phyloP scores from a whole-genome alignment of 2,888 invertebrate species.

The Lymantria dispar region DNA sequence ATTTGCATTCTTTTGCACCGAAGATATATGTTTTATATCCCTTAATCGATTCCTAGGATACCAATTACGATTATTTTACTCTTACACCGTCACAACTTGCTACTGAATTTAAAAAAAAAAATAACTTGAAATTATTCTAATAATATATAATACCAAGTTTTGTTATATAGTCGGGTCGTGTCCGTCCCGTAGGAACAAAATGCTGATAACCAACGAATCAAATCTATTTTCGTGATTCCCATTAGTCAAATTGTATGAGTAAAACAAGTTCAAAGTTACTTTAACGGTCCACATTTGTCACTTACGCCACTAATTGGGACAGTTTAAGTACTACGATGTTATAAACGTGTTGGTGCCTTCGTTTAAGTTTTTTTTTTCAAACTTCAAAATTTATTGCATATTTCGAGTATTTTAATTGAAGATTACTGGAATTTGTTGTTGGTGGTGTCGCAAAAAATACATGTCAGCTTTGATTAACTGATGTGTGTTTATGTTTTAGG shows the following conservation, averaged over 20 bases:
- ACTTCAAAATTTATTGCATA: constrained; percentile 13
- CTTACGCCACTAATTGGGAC: constrained; percentile 50
- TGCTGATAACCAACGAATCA: constrained; percentile 56
- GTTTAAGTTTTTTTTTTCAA: no score
- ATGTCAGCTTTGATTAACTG: neutral
- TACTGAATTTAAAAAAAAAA: no score
- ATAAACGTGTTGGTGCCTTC: constrained; percentile 29
- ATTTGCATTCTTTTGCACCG: no score
- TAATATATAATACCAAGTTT: no score
- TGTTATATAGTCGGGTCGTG: constrained; percentile 23
- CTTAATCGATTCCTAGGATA: no score
- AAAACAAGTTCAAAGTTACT: constrained; percentile 56
- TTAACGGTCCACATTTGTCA: constrained; percentile 53
- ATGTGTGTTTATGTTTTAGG: neutral
- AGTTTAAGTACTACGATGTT: constrained; percentile 36
- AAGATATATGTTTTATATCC: no score
- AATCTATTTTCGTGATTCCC: constrained; percentile 64
- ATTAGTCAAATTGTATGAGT: constrained; percentile 69
- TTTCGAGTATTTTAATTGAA: constrained; percentile 24
- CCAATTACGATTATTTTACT: no score
- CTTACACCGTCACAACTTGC: no score
- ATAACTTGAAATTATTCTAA: no score
- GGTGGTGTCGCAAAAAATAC: neutral
- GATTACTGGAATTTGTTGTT: constrained; percentile 1
- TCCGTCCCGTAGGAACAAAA: constrained; percentile 29